Evolutionary conservation across 2,888 invertebrate species (phyloP).

Genomic region (Macroteleia sp.): DNA sequence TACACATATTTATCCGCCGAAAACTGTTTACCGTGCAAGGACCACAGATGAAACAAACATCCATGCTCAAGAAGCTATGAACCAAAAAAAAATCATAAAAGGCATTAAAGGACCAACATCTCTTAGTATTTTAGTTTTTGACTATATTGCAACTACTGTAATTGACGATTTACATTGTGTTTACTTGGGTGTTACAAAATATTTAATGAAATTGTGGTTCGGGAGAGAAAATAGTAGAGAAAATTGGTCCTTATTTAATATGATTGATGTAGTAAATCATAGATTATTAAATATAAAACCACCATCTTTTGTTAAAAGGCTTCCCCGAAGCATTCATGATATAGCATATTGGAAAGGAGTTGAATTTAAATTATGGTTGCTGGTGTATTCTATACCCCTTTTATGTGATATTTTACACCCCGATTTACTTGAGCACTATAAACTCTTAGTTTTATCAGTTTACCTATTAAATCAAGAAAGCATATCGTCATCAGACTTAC

Average conservation of each 20-base stretch:
- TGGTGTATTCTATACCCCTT: constrained; percentile 63
- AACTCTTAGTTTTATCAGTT: constrained; percentile 59
- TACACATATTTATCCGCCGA: neutral
- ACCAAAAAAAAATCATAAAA: no score
- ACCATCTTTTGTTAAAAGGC: constrained; percentile 54
- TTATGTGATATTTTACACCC: constrained; percentile 57
- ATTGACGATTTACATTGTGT: constrained; percentile 54
- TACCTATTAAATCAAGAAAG: constrained; percentile 44
- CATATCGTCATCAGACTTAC: no score
- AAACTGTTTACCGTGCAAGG: no score
- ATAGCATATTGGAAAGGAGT: constrained; percentile 62
- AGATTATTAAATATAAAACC: constrained; percentile 48
- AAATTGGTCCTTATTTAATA: neutral
- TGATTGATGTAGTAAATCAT: constrained; percentile 37
- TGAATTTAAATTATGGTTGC: constrained; percentile 60
- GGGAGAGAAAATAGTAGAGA: neutral
- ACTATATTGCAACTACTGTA: no score
- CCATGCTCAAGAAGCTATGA: no score
- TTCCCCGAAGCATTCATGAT: constrained; percentile 51
- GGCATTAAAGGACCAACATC: no score
- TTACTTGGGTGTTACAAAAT: constrained; percentile 54
- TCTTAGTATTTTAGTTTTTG: no score
- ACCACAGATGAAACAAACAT: no score
- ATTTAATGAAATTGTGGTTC: constrained; percentile 52
- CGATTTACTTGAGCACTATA: constrained; percentile 60